Percentiles rank a stretch among this genome's conserved stretches.
These are phyloP conservation scores for Podarcis cretensis DNA, from an alignment of 2,113 vertebrate species.

Conservation along the genomic window DNA sequence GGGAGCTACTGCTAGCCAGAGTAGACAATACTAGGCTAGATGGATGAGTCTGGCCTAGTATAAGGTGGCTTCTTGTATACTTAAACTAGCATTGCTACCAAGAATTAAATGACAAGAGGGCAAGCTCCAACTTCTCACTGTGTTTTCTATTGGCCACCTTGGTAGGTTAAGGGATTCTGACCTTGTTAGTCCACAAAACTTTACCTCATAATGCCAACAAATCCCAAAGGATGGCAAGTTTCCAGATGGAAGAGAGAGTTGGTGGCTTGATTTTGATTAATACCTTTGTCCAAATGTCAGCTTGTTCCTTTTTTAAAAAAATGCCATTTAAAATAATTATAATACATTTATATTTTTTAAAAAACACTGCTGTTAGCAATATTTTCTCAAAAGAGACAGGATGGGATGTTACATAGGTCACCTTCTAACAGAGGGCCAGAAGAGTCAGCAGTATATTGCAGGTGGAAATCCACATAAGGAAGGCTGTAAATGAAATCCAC, in stretches of 20 bases:
- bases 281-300: background rate
- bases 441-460: background rate
- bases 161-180: background rate
- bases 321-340: conserved; percentile 34
- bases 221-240: conserved; percentile 26
- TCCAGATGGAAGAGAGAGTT: conserved; percentile 39
- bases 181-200: conserved; percentile 10
- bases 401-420: background rate
- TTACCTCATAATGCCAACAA: conserved; percentile 16
- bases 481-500: background rate
- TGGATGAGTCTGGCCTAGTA: background rate
- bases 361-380: background rate
- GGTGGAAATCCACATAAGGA: background rate
- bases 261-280: conserved; percentile 55
- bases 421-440: background rate
- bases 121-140: background rate
- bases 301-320: background rate
- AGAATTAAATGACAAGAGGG: background rate
- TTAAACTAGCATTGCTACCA: background rate
- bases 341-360: conserved; percentile 6
- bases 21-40: background rate
- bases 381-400: background rate
- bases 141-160: background rate
- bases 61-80: background rate
- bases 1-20: background rate